Evolutionary conservation across 2,888 invertebrate species (phyloP), one percentile per base, ranked within the genome.

Genomic region (Dicranocentrus wangi): DNA sequence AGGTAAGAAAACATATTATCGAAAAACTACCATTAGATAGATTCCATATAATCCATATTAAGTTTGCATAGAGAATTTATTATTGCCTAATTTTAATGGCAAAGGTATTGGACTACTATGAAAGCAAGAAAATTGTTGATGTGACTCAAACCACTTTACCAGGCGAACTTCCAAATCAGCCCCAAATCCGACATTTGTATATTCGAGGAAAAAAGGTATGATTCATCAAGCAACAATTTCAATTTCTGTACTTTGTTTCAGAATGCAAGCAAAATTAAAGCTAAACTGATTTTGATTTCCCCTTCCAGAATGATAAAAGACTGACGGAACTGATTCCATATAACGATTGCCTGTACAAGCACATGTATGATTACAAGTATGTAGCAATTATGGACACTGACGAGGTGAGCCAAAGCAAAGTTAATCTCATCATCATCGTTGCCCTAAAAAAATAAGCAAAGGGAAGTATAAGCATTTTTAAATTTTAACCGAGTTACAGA

Each of bases 291-390:
- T 55, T 55, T 55, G 3, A 55, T 51, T 27, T 28, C 19, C 28
- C 17, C 27, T 27, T 19, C 2, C 27, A 70, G 47, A 1, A 88
- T 66, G 88, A 89, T 82, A 90, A 90, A 86, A 87, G 90, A 2
- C 87, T 89, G 42, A 89, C 89, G 76, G 90, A 90, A 82, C 84
- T 90, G 17, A 88, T 90, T 53, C 89, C 90, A 1, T 90, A 90
- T 87, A 90, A 90, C 83, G 90, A 90, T 84, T 90, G 90, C 82
- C 87, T 90, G 58, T 89, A 90, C 84, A 86, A 87, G 82, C 88
- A 89, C 84, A 86, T 89, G 72, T 87, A 88, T 72, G 87, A 87
- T 1, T 89, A 89, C 84, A 86, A 88, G 42, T 88, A 87, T 82
- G 84, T 89, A 0, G 87, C 89, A 2, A 87, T 90, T 19, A 86